phyloP scores from a whole-genome alignment of 2,797 vertebrate genomes.

The Lithobates sylvaticus region DNA sequence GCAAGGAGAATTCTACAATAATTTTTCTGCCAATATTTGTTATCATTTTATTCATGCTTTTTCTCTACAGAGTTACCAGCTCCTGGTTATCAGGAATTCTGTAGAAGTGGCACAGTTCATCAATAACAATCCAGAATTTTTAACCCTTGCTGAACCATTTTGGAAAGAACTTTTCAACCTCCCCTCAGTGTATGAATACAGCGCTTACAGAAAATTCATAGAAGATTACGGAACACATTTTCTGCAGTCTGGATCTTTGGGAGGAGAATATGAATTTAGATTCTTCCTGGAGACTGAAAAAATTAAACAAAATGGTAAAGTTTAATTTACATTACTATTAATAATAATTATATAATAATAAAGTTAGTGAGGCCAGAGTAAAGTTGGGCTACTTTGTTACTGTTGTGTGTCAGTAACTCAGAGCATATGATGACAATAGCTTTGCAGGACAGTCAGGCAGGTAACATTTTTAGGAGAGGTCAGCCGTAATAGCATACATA shows the following conservation, averaged over 20 bases:
- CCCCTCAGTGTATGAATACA: constrained; percentile 84
- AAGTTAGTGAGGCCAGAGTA: too few relatives aligned
- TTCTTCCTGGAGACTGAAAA: constrained; percentile 81
- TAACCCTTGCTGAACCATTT: constrained; percentile 76
- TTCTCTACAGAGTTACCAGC: constrained; percentile 77
- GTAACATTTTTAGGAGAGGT: too few relatives aligned
- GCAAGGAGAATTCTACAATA: too few relatives aligned
- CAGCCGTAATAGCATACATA: too few relatives aligned
- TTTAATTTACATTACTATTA: background rate
- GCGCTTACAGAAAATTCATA: constrained; percentile 81
- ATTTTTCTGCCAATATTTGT: background rate
- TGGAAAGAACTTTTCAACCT: constrained; percentile 88
- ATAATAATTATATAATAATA: too few relatives aligned
- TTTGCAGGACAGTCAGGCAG: too few relatives aligned
- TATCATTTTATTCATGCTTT: background rate
- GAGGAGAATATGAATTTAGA: constrained; percentile 86
- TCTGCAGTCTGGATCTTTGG: constrained; percentile 88
- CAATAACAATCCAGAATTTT: constrained; percentile 83
- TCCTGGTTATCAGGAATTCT: constrained; percentile 83
- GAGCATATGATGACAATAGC: too few relatives aligned
- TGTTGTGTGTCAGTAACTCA: too few relatives aligned
- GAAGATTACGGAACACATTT: constrained; percentile 90
- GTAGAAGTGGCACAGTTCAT: constrained; percentile 89
- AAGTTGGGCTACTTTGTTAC: too few relatives aligned
- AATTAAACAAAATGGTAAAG: constrained; percentile 74